phyloP scores from a whole-genome alignment of 2,113 vertebrate species.

The Cyphomyrus plagiostoma region DNA sequence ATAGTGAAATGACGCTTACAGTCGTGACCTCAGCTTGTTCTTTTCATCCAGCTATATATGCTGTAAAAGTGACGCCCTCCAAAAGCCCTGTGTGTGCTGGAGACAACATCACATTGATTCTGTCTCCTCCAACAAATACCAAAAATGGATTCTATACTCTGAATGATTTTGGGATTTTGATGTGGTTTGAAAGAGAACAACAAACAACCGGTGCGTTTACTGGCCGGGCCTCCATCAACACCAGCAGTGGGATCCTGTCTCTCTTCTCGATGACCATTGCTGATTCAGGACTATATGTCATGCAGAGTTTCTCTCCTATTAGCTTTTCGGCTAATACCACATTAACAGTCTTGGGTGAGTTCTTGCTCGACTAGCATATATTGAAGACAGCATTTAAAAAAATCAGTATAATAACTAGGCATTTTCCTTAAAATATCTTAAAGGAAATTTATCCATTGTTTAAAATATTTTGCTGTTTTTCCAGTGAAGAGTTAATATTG shows the following conservation, averaged over 20 bases:
- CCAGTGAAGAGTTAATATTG: neutral
- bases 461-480: no score
- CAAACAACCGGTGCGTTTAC: conserved; percentile 21
- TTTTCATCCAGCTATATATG: conserved; percentile 4
- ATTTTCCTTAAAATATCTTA: neutral
- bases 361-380: neutral
- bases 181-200: conserved; percentile 32
- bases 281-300: conserved; percentile 43
- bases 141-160: conserved; percentile 37
- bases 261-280: conserved; percentile 32
- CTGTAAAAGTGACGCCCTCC: conserved; percentile 37
- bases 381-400: neutral
- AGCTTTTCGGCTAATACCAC: neutral
- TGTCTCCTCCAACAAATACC: conserved; percentile 21
- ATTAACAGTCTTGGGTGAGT: conserved; percentile 43
- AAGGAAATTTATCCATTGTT: no score
- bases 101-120: conserved; percentile 34
- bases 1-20: neutral
- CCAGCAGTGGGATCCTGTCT: conserved; percentile 36
- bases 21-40: neutral
- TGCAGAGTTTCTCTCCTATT: conserved; percentile 31
- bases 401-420: neutral
- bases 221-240: conserved; percentile 33
- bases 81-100: conserved; percentile 34
- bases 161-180: conserved; percentile 33